phyloP scores from a whole-genome alignment of 1,140 invertebrate genomes.

The Drepana arcuata region DNA sequence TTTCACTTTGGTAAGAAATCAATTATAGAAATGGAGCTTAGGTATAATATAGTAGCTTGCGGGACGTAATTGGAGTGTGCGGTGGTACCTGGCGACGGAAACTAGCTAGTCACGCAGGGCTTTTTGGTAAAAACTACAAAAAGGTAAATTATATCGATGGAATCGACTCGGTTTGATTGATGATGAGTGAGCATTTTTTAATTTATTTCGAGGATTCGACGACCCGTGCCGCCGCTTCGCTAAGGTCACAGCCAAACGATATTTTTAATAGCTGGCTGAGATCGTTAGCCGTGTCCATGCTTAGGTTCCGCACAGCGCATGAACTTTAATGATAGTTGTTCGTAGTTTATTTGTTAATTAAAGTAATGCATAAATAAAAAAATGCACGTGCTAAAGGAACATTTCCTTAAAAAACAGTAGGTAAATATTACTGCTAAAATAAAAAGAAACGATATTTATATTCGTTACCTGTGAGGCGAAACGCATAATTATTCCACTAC shows the following conservation, averaged over 20 bases:
- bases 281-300: too few relatives aligned
- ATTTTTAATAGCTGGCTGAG: too few relatives aligned
- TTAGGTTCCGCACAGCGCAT: too few relatives aligned
- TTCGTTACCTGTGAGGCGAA: slow-evolving; percentile 3
- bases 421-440: slow-evolving; percentile 8
- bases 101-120: slow-evolving; percentile 59
- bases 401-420: slow-evolving; percentile 1
- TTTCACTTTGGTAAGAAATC: too few relatives aligned
- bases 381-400: neutral
- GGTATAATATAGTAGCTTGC: slow-evolving; percentile 9
- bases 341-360: slow-evolving; percentile 1
- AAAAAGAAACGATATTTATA: slow-evolving; percentile 11
- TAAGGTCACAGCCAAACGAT: slow-evolving; percentile 33
- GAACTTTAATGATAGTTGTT: too few relatives aligned
- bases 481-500: slow-evolving; percentile 9
- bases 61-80: slow-evolving; percentile 11
- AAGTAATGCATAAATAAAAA: slow-evolving; percentile 4
- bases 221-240: slow-evolving; percentile 26
- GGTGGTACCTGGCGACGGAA: slow-evolving; percentile 44
- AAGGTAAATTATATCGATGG: slow-evolving; percentile 71
- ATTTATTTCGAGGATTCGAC: slow-evolving; percentile 67
- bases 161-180: slow-evolving; percentile 68
- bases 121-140: slow-evolving; percentile 68
- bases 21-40: slow-evolving; percentile 18
- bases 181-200: slow-evolving; percentile 69